Conservation (phyloP, 2,888 invertebrate species). For the Oegoconia quadripuncta region DNA sequence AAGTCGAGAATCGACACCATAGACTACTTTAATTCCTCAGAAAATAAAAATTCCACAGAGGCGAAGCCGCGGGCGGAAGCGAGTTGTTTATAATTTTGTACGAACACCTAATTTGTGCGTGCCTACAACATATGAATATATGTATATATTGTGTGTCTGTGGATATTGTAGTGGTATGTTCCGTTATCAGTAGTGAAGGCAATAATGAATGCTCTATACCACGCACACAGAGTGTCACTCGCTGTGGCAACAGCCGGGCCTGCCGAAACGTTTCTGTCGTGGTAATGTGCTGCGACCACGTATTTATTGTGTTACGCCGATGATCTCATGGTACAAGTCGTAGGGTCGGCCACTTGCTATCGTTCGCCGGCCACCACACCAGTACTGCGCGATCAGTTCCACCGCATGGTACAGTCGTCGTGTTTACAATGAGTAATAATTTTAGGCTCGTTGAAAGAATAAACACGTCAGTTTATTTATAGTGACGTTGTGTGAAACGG, state of each 20-base stretch:
- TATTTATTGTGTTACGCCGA: slow-evolving; percentile 34
- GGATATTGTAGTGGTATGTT: slow-evolving; percentile 25
- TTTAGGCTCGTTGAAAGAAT: slow-evolving; percentile 46
- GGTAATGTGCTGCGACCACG: slow-evolving; percentile 18
- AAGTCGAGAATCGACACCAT: too few relatives aligned
- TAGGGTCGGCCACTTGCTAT: slow-evolving; percentile 70
- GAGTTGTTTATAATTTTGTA: too few relatives aligned
- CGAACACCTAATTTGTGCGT: too few relatives aligned
- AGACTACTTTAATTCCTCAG: too few relatives aligned
- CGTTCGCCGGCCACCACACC: slow-evolving; percentile 61
- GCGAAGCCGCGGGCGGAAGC: background rate
- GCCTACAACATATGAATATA: slow-evolving; percentile 30
- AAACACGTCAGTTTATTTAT: slow-evolving; percentile 58
- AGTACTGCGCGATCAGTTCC: slow-evolving; percentile 68
- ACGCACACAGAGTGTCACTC: slow-evolving; percentile 24
- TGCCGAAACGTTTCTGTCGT: slow-evolving; percentile 5
- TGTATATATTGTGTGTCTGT: slow-evolving; percentile 31
- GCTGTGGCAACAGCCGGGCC: slow-evolving; percentile 11
- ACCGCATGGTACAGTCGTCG: slow-evolving; percentile 60
- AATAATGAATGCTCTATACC: slow-evolving; percentile 43
- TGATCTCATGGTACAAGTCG: slow-evolving; percentile 55
- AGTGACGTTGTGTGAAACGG: slow-evolving; percentile 65
- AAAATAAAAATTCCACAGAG: too few relatives aligned
- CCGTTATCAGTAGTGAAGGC: slow-evolving; percentile 54
- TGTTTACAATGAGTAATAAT: slow-evolving; percentile 31